Conservation (phyloP, 2,113 vertebrate genomes). For the Amphiprion percula region DNA sequence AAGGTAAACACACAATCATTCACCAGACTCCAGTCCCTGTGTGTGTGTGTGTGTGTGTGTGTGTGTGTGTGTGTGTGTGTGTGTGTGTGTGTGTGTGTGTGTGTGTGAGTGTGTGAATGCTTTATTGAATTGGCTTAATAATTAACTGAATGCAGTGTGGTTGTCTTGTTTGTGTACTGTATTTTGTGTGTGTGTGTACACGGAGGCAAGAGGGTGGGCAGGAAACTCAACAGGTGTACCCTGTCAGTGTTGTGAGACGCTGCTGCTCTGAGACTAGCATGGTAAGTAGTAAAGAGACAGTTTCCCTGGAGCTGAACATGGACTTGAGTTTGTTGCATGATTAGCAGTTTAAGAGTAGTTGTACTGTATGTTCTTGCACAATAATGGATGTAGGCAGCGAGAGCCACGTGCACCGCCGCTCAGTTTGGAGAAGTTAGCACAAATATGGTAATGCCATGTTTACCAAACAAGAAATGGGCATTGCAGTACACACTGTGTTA, state of each 20-base stretch:
- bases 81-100: constrained; percentile 8
- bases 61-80: constrained; percentile 40
- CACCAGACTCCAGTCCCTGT: constrained; percentile 60
- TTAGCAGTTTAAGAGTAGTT: not conserved
- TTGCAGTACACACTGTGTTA: not conserved
- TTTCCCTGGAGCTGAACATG: not conserved
- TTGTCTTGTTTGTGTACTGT: constrained; percentile 72
- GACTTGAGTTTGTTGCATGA: not conserved
- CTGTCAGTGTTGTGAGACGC: constrained; percentile 24
- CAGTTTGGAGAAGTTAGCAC: constrained; percentile 10
- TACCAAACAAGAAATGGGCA: constrained; percentile 50
- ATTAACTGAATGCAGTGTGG: constrained; percentile 67
- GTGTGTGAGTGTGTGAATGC: constrained; percentile 48
- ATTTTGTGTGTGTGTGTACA: constrained; percentile 12
- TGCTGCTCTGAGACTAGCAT: constrained; percentile 21
- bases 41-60: constrained; percentile 9
- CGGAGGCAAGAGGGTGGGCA: not conserved
- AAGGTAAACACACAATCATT: constrained; percentile 90
- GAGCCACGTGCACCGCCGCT: not conserved
- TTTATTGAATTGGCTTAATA: constrained; percentile 73
- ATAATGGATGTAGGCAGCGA: not conserved
- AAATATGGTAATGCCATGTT: constrained; percentile 45
- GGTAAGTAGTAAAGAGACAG: constrained; percentile 9
- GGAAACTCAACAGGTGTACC: constrained; percentile 44
- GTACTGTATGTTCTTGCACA: too few species aligned